Percentiles rank a stretch among this genome's conserved stretches.
Conservation (phyloP, 2,113 vertebrate genomes). For the Sander lucioperca region DNA sequence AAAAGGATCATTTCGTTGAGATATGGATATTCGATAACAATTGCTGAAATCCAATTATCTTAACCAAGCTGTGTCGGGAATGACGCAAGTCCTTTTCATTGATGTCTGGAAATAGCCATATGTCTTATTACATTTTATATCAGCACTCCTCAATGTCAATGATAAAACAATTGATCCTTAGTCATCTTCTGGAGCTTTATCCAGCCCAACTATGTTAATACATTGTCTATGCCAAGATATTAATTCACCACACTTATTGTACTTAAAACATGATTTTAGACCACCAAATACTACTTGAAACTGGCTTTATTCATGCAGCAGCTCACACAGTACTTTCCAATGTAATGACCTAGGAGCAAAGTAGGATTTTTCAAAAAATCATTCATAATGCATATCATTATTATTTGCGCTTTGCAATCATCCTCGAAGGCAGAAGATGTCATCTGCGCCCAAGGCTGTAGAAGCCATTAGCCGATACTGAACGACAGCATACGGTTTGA, state of each 20-base stretch:
- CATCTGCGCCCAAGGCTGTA: not conserved
- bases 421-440: not conserved
- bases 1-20: constrained; percentile 31
- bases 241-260: not conserved
- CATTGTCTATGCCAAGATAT: not conserved
- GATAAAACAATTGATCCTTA: constrained; percentile 19
- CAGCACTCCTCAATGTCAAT: constrained; percentile 16
- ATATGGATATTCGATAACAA: constrained; percentile 56
- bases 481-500: constrained; percentile 25
- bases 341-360: not conserved
- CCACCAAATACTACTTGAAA: no score
- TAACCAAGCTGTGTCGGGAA: constrained; percentile 24
- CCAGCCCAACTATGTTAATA: not conserved
- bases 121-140: constrained; percentile 37
- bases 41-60: constrained; percentile 45
- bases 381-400: not conserved
- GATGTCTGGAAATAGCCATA: constrained; percentile 14
- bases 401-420: constrained; percentile 9
- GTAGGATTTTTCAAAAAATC: not conserved
- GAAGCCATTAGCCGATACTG: constrained; percentile 2
- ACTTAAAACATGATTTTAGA: not conserved
- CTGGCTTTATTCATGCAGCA: not conserved
- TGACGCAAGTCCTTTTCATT: not conserved
- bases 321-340: not conserved
- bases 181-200: not conserved